These are phyloP conservation scores for Pipa parva DNA, from an alignment of 2,113 vertebrate species.

Conservation along the genomic window DNA sequence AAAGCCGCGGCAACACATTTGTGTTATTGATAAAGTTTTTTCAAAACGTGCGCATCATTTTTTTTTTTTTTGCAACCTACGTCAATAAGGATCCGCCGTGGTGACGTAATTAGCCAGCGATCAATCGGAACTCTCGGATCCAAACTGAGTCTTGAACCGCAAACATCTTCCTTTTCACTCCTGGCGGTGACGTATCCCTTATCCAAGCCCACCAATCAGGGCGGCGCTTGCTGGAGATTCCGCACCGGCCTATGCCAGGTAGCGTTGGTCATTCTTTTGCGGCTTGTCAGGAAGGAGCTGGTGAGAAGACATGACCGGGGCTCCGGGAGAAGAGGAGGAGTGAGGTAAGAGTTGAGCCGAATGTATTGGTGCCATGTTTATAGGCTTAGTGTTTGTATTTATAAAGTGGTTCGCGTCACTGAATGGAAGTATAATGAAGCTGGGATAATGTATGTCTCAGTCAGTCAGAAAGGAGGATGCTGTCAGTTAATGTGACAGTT, in stretches of 20 bases:
- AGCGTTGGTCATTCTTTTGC: constrained; percentile 35
- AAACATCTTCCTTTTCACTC: constrained; percentile 13
- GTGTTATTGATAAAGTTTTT: constrained; percentile 18
- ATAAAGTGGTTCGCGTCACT: too few relatives aligned
- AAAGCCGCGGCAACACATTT: neutral
- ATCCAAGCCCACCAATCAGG: constrained; percentile 26
- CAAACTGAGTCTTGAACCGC: constrained; percentile 18
- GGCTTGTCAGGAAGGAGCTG: constrained; percentile 44
- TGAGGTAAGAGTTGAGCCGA: too few relatives aligned
- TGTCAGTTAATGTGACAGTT: too few relatives aligned
- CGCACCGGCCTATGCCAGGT: constrained; percentile 39
- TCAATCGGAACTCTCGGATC: neutral
- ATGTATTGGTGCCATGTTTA: too few relatives aligned
- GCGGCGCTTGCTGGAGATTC: constrained; percentile 17
- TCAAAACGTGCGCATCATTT: neutral
- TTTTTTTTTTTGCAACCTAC: too few relatives aligned
- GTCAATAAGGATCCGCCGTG: neutral
- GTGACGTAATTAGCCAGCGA: neutral
- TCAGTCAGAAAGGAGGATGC: too few relatives aligned
- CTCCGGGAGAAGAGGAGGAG: constrained; percentile 29
- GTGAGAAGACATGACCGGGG: constrained; percentile 36
- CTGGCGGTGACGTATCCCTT: constrained; percentile 14
- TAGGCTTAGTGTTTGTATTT: too few relatives aligned
- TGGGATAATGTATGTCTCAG: too few relatives aligned
- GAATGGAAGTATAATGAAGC: too few relatives aligned